Percentiles rank a stretch among this genome's conserved stretches.
Conservation (phyloP, 2,888 invertebrate species). For the Pimpla rufipes region DNA sequence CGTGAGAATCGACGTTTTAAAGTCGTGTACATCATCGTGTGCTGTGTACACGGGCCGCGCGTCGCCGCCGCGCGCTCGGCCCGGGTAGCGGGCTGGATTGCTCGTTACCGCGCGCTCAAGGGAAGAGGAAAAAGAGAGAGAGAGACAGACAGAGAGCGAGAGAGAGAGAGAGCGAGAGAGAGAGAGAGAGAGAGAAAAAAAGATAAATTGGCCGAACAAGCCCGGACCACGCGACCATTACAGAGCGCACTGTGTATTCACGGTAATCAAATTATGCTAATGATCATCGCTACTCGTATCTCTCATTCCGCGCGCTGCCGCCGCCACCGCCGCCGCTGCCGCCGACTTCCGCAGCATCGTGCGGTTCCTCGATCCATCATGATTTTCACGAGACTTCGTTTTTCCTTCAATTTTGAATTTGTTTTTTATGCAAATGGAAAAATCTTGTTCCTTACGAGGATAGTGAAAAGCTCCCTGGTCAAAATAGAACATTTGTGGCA, state of each 20-base stretch:
- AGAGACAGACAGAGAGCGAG: background rate
- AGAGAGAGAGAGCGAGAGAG: constrained; percentile 51
- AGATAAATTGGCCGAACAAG: constrained; percentile 72
- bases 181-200: constrained; percentile 39
- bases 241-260: constrained; percentile 55
- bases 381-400: background rate
- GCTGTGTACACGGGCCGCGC: constrained; percentile 23
- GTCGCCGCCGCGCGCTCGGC: constrained; percentile 25
- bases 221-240: constrained; percentile 74
- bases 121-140: background rate
- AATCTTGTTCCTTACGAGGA: too few relatives aligned
- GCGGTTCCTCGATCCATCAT: constrained; percentile 26
- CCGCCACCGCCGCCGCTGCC: too few relatives aligned
- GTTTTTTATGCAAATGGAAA: constrained; percentile 43
- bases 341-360: constrained; percentile 31
- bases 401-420: background rate
- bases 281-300: constrained; percentile 57
- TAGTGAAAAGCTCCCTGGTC: too few relatives aligned
- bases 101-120: constrained; percentile 67
- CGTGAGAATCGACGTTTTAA: constrained; percentile 77
- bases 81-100: constrained; percentile 45
- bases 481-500: too few relatives aligned
- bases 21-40: constrained; percentile 77
- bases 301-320: constrained; percentile 13
- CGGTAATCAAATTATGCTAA: constrained; percentile 74